phyloP scores from a whole-genome alignment of 2,888 invertebrate species.

The Rhagophthalmus giganteus region DNA sequence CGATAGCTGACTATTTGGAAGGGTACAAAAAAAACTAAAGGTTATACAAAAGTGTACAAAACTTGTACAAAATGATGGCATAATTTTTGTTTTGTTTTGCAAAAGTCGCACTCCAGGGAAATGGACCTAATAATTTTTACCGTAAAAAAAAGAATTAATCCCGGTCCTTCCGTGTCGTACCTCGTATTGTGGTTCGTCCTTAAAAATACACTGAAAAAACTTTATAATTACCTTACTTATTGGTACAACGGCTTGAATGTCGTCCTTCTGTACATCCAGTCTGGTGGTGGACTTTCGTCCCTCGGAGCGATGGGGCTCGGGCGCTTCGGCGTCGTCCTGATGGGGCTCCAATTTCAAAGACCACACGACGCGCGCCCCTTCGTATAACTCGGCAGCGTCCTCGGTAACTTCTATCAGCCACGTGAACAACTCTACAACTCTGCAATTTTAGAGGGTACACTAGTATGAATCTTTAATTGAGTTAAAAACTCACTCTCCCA shows the following conservation, averaged over 20 bases:
- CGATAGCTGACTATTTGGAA: no score
- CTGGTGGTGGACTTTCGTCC: conserved; percentile 75
- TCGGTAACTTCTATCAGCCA: conserved; percentile 90
- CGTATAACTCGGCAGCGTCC: conserved; percentile 75
- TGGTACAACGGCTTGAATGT: conserved; percentile 89
- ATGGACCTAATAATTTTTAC: no score
- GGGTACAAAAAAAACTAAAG: no score
- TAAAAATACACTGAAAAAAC: no score
- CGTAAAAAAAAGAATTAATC: no score
- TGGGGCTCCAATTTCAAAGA: conserved; percentile 74
- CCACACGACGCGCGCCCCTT: conserved; percentile 87
- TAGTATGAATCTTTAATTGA: conserved; percentile 5
- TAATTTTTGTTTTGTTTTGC: no score
- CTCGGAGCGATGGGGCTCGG: conserved; percentile 48
- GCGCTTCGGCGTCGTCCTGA: conserved; percentile 53
- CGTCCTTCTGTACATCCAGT: conserved; percentile 89
- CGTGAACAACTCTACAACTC: conserved; percentile 82
- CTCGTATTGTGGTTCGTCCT: no score
- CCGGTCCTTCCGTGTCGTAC: no score
- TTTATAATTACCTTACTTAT: conserved; percentile 91
- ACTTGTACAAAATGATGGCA: no score
- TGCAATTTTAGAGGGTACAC: conserved; percentile 36
- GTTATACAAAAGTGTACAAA: no score
- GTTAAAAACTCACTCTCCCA: conserved; percentile 35
- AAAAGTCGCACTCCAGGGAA: no score